Conservation (phyloP, 1,140 invertebrate genomes). For the Cyclargus thomasi region DNA sequence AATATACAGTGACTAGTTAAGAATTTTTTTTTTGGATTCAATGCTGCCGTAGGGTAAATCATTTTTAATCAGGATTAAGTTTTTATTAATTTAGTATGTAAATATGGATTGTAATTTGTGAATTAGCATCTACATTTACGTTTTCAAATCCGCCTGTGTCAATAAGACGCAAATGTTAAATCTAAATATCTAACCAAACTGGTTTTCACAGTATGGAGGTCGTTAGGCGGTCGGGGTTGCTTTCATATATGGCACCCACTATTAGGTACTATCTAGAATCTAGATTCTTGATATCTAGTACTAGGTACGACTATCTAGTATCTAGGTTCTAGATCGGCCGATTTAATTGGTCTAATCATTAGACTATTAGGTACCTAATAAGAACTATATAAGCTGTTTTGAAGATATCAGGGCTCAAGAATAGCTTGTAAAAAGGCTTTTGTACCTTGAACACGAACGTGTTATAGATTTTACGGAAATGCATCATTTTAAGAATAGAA, state of each 20-base stretch:
- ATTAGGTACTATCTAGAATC: neutral
- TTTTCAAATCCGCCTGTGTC: neutral
- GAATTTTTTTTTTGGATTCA: too few relatives aligned
- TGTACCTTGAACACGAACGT: neutral
- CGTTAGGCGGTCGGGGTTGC: neutral
- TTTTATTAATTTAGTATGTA: too few relatives aligned
- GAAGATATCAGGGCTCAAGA: neutral
- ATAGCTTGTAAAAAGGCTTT: neutral
- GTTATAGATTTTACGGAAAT: neutral
- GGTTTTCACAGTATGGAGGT: neutral
- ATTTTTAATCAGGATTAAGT: too few relatives aligned
- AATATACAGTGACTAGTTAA: too few relatives aligned
- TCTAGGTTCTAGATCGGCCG: neutral
- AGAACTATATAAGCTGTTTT: neutral
- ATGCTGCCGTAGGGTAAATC: too few relatives aligned
- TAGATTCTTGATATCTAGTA: too few relatives aligned
- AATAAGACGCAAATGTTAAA: neutral
- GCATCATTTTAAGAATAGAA: too few relatives aligned
- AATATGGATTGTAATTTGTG: too few relatives aligned
- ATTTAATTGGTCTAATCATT: neutral
- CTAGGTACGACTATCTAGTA: too few relatives aligned
- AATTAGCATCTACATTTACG: too few relatives aligned
- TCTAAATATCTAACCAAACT: neutral
- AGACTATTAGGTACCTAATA: neutral
- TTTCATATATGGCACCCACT: neutral